phyloP scores from a whole-genome alignment of 2,797 vertebrate species.

The Denticeps clupeoides region DNA sequence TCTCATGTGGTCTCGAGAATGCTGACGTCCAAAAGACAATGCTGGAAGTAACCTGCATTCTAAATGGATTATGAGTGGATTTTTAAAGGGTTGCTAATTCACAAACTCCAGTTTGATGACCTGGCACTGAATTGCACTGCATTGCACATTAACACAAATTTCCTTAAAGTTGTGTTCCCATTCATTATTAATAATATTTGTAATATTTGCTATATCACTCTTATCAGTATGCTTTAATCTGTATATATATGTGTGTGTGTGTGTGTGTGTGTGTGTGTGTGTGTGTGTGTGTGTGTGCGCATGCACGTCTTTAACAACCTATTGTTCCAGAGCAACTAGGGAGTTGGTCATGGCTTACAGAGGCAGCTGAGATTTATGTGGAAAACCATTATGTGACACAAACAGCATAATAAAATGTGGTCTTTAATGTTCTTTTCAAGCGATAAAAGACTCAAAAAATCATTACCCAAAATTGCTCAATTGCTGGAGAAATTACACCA shows the following conservation, averaged over 20 bases:
- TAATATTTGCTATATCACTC: no score
- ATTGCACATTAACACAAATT: no score
- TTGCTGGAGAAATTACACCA: conserved; percentile 17
- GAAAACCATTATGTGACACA: conserved; percentile 13
- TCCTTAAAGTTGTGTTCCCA: no score
- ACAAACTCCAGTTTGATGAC: no score
- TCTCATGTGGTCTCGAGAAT: no score
- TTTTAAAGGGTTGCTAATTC: no score
- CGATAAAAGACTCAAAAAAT: conserved; percentile 17
- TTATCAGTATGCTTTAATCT: not conserved
- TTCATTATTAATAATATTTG: no score
- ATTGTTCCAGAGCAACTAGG: conserved; percentile 2
- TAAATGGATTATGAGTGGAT: no score
- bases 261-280: not conserved
- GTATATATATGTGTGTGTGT: not conserved
- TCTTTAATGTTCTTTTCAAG: conserved; percentile 17
- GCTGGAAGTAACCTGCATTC: no score
- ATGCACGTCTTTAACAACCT: not conserved
- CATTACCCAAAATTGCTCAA: conserved; percentile 18
- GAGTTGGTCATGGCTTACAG: not conserved
- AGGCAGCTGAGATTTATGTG: conserved; percentile 8
- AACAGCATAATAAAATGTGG: conserved; percentile 6
- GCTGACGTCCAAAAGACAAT: no score
- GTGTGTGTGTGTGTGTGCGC: not conserved
- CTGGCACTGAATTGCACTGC: no score